phyloP scores from a whole-genome alignment of 2,113 vertebrate genomes.

The Neodon shergylaensis region DNA sequence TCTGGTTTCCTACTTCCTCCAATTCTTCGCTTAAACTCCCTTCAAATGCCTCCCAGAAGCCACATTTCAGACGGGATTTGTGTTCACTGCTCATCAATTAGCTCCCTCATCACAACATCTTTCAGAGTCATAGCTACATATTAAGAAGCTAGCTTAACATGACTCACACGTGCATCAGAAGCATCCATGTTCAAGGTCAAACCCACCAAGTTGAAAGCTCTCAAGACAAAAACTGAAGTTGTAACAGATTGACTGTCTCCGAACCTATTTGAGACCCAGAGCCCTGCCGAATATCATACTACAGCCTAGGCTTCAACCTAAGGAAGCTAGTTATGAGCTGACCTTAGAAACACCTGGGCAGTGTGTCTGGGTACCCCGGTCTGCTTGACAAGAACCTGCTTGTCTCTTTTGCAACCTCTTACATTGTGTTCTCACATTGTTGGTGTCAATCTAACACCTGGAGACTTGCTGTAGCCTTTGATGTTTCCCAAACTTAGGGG shows the following conservation, averaged over 20 bases:
- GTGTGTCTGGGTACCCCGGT: not conserved
- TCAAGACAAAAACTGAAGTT: constrained; percentile 3
- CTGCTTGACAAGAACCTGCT: not conserved
- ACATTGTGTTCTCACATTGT: not conserved
- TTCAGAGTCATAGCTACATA: constrained; percentile 10
- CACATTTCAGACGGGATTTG: not conserved
- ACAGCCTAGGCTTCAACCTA: not conserved
- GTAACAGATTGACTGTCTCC: not conserved
- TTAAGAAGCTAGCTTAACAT: not conserved
- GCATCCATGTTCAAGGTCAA: not conserved
- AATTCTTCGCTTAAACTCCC: not conserved
- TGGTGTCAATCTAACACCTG: not conserved
- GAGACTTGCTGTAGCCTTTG: not conserved
- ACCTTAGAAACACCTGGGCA: not conserved
- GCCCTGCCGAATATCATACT: constrained; percentile 3
- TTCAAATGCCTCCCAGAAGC: not conserved
- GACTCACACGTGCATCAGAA: not conserved
- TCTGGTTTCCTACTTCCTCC: not conserved
- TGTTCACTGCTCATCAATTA: not conserved
- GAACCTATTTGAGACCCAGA: not conserved
- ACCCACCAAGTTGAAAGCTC: constrained; percentile 1
- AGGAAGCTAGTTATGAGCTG: not conserved
- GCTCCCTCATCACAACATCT: not conserved
- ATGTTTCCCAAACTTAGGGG: not conserved
- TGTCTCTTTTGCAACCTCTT: not conserved